A percentile compares a stretch with the other conserved stretches of the same genome.
phyloP scores from a whole-genome alignment of 92 coral and sea anemone genomes.

The Nematostella vectensis region DNA sequence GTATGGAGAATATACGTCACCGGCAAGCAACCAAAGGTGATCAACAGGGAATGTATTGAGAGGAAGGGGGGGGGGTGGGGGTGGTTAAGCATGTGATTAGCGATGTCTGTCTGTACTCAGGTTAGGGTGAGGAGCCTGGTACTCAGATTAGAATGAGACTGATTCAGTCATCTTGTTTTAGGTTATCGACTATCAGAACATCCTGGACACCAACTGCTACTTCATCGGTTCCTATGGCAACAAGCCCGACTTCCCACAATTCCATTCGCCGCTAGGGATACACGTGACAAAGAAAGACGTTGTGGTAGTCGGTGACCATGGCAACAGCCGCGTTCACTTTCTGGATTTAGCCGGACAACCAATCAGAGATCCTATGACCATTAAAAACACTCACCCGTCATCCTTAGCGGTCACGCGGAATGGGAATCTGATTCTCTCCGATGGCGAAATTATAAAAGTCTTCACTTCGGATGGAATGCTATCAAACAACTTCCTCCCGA shows the following conservation, averaged over 20 bases:
- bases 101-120: too few species aligned
- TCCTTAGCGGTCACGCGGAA: conserved; percentile 61
- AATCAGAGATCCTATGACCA: conserved; percentile 56
- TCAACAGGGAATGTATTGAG: background rate
- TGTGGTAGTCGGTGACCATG: conserved; percentile 64
- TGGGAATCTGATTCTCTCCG: conserved; percentile 69
- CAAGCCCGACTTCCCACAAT: conserved; percentile 58
- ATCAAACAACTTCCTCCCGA: conserved; percentile 72
- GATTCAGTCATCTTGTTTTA: conserved; percentile 6
- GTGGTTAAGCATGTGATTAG: too few species aligned
- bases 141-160: too few species aligned
- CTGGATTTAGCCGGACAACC: conserved; percentile 48
- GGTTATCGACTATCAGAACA: conserved; percentile 51
- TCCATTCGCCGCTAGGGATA: conserved; percentile 65
- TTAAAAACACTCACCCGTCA: conserved; percentile 62
- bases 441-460: conserved; percentile 76
- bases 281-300: conserved; percentile 44
- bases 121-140: too few species aligned
- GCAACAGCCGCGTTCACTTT: conserved; percentile 62
- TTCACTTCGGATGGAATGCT: conserved; percentile 76
- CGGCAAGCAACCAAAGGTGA: conserved; percentile 30
- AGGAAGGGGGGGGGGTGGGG: background rate
- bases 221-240: conserved; percentile 70
- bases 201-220: conserved; percentile 51
- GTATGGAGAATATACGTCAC: conserved; percentile 34